Conservation (phyloP, 2,797 vertebrate species). For the Chloroceryle amazona region DNA sequence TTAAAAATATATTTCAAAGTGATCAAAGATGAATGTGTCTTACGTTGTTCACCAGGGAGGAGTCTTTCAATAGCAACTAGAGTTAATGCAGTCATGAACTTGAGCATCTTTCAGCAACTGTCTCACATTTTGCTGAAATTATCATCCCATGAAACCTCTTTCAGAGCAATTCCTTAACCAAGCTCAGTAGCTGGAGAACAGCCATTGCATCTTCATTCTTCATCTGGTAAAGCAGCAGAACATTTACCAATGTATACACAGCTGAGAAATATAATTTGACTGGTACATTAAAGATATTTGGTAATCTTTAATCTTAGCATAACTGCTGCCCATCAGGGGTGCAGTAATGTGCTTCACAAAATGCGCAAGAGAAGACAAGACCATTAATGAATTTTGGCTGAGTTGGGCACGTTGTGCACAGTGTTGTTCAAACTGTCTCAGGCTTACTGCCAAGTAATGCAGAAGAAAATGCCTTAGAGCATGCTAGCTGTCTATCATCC, state of each 20-base stretch:
- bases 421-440: constrained; percentile 74
- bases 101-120: constrained; percentile 23
- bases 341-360: constrained; percentile 75
- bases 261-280: constrained; percentile 74
- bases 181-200: constrained; percentile 45
- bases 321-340: constrained; percentile 76
- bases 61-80: neutral
- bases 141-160: constrained; percentile 11
- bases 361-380: constrained; percentile 73
- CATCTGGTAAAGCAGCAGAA: constrained; percentile 56
- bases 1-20: constrained; percentile 29
- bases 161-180: constrained; percentile 31
- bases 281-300: constrained; percentile 77
- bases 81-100: constrained; percentile 16
- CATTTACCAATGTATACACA: constrained; percentile 53
- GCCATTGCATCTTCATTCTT: constrained; percentile 63
- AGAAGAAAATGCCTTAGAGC: constrained; percentile 68
- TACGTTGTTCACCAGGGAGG: neutral
- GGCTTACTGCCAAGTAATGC: constrained; percentile 77
- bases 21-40: neutral
- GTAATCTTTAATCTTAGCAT: constrained; percentile 76
- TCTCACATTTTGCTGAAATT: constrained; percentile 18
- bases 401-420: constrained; percentile 64
- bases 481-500: constrained; percentile 69
- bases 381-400: constrained; percentile 79